These are phyloP conservation scores for Pagrus major DNA, from an alignment of 2,113 vertebrate genomes.

Conservation along the genomic window DNA sequence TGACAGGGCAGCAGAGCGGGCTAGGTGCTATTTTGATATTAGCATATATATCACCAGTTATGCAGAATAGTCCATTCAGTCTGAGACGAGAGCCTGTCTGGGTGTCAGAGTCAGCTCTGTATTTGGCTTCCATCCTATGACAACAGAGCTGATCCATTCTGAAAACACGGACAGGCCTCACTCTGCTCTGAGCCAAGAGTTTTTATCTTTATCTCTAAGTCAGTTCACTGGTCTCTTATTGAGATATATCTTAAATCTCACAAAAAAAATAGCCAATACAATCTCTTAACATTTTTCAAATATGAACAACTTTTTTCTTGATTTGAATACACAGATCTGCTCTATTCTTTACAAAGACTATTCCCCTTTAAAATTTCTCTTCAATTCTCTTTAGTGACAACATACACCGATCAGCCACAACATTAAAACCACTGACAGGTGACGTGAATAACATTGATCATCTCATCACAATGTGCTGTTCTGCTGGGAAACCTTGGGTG, in stretches of 20 bases:
- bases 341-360: background rate
- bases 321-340: background rate
- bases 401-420: too few species aligned
- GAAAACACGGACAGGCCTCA: constrained; percentile 11
- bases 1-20: constrained; percentile 44
- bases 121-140: constrained; percentile 44
- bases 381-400: too few species aligned
- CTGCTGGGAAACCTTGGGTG: too few species aligned
- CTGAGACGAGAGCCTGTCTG: constrained; percentile 44
- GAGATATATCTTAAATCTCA: background rate
- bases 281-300: background rate
- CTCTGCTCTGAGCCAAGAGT: background rate
- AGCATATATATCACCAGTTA: constrained; percentile 82
- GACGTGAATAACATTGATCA: too few species aligned
- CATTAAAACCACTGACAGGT: too few species aligned
- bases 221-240: background rate
- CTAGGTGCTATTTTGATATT: constrained; percentile 74
- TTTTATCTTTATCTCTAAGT: constrained; percentile 13
- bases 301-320: background rate
- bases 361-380: too few species aligned
- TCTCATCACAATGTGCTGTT: too few species aligned
- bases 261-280: background rate
- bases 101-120: constrained; percentile 40
- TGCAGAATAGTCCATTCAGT: constrained; percentile 64
- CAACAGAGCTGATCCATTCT: constrained; percentile 19